Conservation (phyloP, 2,888 invertebrate genomes). For the Ornithoptera priamus region DNA sequence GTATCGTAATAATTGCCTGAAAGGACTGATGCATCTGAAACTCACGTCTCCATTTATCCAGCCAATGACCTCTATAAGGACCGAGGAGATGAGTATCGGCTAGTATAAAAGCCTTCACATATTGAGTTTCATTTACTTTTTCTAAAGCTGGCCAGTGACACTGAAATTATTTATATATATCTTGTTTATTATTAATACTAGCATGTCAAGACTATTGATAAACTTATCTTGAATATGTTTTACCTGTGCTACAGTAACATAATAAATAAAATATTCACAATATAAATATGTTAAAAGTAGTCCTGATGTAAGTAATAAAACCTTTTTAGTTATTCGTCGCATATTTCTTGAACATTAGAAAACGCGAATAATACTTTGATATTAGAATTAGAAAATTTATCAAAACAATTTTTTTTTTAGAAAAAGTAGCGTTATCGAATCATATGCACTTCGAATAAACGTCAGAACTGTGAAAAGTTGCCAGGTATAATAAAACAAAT, state of each 20-base stretch:
- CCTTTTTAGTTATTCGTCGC: conserved; percentile 55
- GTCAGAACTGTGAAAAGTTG: not conserved
- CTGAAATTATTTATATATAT: conserved; percentile 62
- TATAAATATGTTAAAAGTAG: conserved; percentile 51
- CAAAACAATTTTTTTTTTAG: not conserved
- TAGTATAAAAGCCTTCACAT: conserved; percentile 87
- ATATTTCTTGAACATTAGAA: conserved; percentile 35
- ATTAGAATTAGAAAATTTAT: not conserved
- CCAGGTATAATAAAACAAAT: conserved; percentile 21
- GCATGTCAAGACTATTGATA: not conserved
- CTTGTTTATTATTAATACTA: not conserved
- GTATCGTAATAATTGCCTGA: conserved; percentile 88
- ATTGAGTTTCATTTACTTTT: conserved; percentile 51
- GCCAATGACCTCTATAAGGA: conserved; percentile 93
- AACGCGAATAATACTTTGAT: not conserved
- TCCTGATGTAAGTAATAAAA: conserved; percentile 48
- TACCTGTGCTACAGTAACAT: conserved; percentile 61
- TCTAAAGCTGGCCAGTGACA: conserved; percentile 85
- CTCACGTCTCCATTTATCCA: conserved; percentile 95
- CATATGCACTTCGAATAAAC: not conserved
- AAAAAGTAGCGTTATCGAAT: not conserved
- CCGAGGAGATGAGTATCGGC: conserved; percentile 96
- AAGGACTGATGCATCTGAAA: conserved; percentile 98
- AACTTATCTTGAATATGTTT: conserved; percentile 19
- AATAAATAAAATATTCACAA: conserved; percentile 67